A percentile compares a stretch with the other conserved stretches of the same genome.
Evolutionary conservation across 2,797 vertebrate genomes (phyloP).

Genomic region (Hapalemur alaotrensis): DNA sequence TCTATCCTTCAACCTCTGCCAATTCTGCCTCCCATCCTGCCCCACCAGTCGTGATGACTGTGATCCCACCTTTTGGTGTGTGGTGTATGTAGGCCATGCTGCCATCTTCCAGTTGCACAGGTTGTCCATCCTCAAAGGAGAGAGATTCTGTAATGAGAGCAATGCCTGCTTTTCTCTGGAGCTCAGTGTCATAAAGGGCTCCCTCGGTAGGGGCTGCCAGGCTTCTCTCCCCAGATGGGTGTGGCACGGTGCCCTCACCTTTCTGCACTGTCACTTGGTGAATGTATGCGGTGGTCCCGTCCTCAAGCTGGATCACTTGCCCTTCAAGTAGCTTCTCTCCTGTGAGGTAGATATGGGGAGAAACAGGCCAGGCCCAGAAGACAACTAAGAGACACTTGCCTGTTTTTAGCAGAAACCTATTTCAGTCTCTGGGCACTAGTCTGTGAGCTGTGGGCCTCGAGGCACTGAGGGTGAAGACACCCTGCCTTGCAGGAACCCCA

Average conservation of each 20-base stretch:
- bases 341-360: slow-evolving; percentile 61
- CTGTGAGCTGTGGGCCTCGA: background rate
- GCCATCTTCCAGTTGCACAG: slow-evolving; percentile 87
- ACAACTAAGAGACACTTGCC: background rate
- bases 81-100: slow-evolving; percentile 87
- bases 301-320: slow-evolving; percentile 88
- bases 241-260: slow-evolving; percentile 78
- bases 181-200: background rate
- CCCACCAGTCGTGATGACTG: background rate
- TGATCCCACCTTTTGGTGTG: slow-evolving; percentile 84
- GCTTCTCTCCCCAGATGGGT: background rate
- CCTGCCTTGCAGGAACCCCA: background rate
- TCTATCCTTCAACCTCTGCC: background rate
- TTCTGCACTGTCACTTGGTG: slow-evolving; percentile 88
- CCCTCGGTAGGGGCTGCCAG: background rate
- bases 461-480: background rate
- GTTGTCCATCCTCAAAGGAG: slow-evolving; percentile 87
- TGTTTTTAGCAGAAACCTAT: background rate
- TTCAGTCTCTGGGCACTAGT: background rate
- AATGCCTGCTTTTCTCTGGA: background rate
- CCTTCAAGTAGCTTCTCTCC: slow-evolving; percentile 88
- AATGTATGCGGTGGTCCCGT: slow-evolving; percentile 88
- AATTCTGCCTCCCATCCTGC: background rate
- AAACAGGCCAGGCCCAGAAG: background rate
- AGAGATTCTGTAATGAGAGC: slow-evolving; percentile 81